Evolutionary conservation across 1,140 invertebrate species (phyloP).

Genomic region (Limonius californicus): DNA sequence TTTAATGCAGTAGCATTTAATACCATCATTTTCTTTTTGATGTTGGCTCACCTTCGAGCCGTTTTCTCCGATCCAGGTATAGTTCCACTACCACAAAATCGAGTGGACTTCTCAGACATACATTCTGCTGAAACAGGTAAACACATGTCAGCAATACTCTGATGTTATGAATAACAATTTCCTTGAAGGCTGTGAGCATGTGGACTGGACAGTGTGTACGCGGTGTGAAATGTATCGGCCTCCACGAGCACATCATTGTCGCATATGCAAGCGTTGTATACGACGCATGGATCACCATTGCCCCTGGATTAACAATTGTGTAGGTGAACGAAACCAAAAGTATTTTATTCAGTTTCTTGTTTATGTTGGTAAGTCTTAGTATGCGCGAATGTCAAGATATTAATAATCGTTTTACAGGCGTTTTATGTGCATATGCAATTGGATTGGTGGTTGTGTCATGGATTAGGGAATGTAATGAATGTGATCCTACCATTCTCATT

Average conservation of each 20-base stretch:
- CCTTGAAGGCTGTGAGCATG: conserved; percentile 50
- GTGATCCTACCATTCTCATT: conserved; percentile 58
- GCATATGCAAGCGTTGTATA: conserved; percentile 84
- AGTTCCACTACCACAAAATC: conserved; percentile 76
- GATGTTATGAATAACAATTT: no score
- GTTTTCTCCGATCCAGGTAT: conserved; percentile 87
- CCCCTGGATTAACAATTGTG: conserved; percentile 86
- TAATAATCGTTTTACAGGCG: conserved; percentile 23
- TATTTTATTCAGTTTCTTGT: conserved; percentile 91
- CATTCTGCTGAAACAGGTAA: conserved; percentile 36
- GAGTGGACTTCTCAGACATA: conserved; percentile 79
- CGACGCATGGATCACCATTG: conserved; percentile 90
- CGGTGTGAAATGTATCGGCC: conserved; percentile 82
- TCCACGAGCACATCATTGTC: conserved; percentile 82
- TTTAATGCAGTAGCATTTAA: conserved; percentile 82
- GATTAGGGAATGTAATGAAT: conserved; percentile 68
- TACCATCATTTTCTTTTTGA: conserved; percentile 69
- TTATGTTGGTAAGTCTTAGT: conserved; percentile 58
- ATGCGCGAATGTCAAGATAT: background rate
- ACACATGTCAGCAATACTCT: background rate
- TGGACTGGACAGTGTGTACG: conserved; percentile 83
- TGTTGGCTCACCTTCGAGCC: conserved; percentile 76
- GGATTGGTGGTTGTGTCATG: conserved; percentile 70
- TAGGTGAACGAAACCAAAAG: conserved; percentile 91
- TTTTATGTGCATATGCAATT: conserved; percentile 65